A percentile compares a stretch with the other conserved stretches of the same genome.
Evolutionary conservation across 2,113 vertebrate genomes (phyloP).

Genomic region (Seriola dumerili): DNA sequence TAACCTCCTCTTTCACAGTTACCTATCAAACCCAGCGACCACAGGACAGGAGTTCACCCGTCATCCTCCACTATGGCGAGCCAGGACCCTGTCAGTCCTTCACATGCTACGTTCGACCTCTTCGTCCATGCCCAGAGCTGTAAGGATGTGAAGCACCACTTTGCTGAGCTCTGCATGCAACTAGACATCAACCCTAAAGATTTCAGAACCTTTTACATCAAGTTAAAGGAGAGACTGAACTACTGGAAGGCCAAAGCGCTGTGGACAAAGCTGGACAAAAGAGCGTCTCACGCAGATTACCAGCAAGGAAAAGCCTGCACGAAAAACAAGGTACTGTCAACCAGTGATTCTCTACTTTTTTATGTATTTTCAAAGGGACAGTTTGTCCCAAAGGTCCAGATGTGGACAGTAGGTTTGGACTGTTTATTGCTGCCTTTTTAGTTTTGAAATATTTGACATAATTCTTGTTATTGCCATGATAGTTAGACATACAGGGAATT

Average conservation of each 20-base stretch:
- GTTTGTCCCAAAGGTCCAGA: no score
- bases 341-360: not conserved
- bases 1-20: slow-evolving; percentile 52
- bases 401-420: not conserved
- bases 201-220: slow-evolving; percentile 85
- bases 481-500: not conserved
- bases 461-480: not conserved
- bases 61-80: slow-evolving; percentile 66
- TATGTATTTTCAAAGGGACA: not conserved
- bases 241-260: slow-evolving; percentile 96
- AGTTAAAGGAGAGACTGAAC: slow-evolving; percentile 91
- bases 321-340: slow-evolving; percentile 88
- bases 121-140: slow-evolving; percentile 88
- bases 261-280: slow-evolving; percentile 94
- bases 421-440: not conserved
- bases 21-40: not conserved
- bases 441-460: not conserved
- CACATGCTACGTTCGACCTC: slow-evolving; percentile 88
- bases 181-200: slow-evolving; percentile 85
- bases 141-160: slow-evolving; percentile 87
- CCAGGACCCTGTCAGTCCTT: slow-evolving; percentile 78
- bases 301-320: slow-evolving; percentile 88
- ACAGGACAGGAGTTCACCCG: slow-evolving; percentile 23
- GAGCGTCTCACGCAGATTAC: slow-evolving; percentile 88
- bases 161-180: slow-evolving; percentile 85